Conservation (phyloP, 2,113 vertebrate genomes). For the Puma concolor region DNA sequence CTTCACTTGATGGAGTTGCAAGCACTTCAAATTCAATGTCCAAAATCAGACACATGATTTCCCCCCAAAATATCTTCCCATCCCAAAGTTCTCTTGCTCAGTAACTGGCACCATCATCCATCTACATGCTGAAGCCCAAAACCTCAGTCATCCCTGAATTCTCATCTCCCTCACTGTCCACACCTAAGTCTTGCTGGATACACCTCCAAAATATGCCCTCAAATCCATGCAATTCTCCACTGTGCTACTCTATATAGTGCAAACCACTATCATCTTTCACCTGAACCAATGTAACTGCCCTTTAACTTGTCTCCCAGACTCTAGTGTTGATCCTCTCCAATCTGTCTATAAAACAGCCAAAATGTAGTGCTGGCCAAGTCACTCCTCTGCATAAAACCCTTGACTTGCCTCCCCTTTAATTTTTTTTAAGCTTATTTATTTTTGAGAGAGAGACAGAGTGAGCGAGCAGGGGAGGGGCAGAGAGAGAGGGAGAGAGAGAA, state of each 20-base stretch:
- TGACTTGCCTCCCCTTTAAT: background rate
- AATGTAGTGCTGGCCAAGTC: background rate
- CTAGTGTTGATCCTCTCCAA: background rate
- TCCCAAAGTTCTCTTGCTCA: background rate
- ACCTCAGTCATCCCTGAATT: background rate
- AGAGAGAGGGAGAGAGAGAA: no score
- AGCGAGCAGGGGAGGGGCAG: no score
- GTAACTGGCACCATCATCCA: background rate
- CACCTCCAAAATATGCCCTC: background rate
- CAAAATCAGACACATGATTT: background rate
- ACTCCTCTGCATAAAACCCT: background rate
- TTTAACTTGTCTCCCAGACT: background rate
- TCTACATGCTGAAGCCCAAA: background rate
- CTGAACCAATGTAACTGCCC: background rate
- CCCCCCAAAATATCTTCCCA: background rate
- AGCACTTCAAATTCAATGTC: background rate
- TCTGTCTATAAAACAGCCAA: background rate
- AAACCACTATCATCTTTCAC: background rate
- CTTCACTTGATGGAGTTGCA: background rate
- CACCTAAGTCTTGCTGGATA: background rate
- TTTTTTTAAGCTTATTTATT: no score
- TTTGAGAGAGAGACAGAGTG: no score
- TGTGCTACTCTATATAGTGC: background rate
- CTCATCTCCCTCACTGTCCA: background rate
- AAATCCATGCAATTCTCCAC: background rate